A percentile compares a stretch with the other conserved stretches of the same genome.
These are phyloP conservation scores for Clarias platycephalus DNA, from an alignment of 2,797 vertebrate species.

Conservation along the genomic window DNA sequence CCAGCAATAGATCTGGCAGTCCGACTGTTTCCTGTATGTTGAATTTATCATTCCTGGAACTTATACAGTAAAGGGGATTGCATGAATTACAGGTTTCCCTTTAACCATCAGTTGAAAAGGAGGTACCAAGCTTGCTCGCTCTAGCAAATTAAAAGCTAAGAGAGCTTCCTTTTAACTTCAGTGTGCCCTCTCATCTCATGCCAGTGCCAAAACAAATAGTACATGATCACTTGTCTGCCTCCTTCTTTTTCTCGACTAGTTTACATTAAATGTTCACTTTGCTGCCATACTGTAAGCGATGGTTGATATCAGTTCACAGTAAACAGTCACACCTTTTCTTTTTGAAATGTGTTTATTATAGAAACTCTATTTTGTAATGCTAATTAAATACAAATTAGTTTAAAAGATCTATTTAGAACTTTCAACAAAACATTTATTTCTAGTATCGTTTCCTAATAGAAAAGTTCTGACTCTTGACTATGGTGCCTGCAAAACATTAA, in stretches of 20 bases:
- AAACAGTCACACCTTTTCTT: constrained; percentile 18
- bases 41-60: constrained; percentile 46
- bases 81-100: constrained; percentile 71
- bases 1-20: neutral
- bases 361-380: neutral
- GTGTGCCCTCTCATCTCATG: constrained; percentile 72
- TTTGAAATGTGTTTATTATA: neutral
- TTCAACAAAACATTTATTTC: neutral
- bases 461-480: neutral
- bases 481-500: neutral
- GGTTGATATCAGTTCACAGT: constrained; percentile 11
- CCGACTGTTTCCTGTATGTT: constrained; percentile 56
- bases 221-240: constrained; percentile 64
- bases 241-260: constrained; percentile 53
- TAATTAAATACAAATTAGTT: neutral
- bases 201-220: constrained; percentile 67
- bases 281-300: constrained; percentile 3
- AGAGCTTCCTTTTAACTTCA: constrained; percentile 70
- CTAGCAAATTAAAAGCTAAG: constrained; percentile 79
- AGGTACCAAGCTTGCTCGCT: constrained; percentile 66
- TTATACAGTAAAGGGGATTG: constrained; percentile 49
- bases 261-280: constrained; percentile 47
- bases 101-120: constrained; percentile 65
- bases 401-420: neutral
- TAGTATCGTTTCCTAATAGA: neutral